These are phyloP conservation scores for Clistopyga incitator DNA, from an alignment of 2,888 invertebrate genomes.

Conservation along the genomic window DNA sequence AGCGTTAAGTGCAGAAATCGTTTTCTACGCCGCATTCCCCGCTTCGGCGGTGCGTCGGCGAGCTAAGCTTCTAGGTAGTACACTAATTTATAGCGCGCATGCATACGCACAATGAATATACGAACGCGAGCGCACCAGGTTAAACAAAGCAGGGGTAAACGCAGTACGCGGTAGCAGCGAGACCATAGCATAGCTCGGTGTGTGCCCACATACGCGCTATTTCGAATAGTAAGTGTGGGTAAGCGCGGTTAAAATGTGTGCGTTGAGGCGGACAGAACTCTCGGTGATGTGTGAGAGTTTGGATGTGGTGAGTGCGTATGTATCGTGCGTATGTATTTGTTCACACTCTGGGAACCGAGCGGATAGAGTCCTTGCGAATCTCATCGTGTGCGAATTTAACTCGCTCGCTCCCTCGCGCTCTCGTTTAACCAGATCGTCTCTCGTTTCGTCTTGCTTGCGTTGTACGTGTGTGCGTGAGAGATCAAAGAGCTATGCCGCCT, in stretches of 20 bases:
- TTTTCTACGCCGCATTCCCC: slow-evolving; percentile 76
- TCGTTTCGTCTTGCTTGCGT: slow-evolving; percentile 60
- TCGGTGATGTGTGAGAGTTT: slow-evolving; percentile 8
- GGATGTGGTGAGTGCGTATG: slow-evolving; percentile 13
- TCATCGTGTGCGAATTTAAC: slow-evolving; percentile 66
- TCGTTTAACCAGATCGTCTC: slow-evolving; percentile 57
- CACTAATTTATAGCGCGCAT: slow-evolving; percentile 76
- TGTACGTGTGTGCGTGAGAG: slow-evolving; percentile 73
- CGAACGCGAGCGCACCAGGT: slow-evolving; percentile 68
- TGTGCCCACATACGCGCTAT: neutral
- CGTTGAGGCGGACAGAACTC: slow-evolving; percentile 17
- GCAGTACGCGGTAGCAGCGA: slow-evolving; percentile 11
- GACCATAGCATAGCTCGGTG: neutral
- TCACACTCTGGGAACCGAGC: slow-evolving; percentile 63
- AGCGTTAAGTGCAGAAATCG: slow-evolving; percentile 78
- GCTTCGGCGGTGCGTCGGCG: slow-evolving; percentile 48
- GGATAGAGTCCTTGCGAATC: slow-evolving; percentile 74
- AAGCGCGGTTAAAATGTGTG: neutral
- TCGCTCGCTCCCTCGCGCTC: slow-evolving; percentile 44
- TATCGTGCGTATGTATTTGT: slow-evolving; percentile 12
- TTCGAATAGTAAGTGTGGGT: neutral
- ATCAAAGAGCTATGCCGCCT: slow-evolving; percentile 80
- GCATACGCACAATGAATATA: slow-evolving; percentile 76
- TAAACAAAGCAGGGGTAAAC: slow-evolving; percentile 71
- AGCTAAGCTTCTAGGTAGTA: slow-evolving; percentile 69